Evolutionary conservation across 2,113 vertebrate species (phyloP), one percentile per base, ranked within the genome.

Genomic region (Sarotherodon lohbergeri): DNA sequence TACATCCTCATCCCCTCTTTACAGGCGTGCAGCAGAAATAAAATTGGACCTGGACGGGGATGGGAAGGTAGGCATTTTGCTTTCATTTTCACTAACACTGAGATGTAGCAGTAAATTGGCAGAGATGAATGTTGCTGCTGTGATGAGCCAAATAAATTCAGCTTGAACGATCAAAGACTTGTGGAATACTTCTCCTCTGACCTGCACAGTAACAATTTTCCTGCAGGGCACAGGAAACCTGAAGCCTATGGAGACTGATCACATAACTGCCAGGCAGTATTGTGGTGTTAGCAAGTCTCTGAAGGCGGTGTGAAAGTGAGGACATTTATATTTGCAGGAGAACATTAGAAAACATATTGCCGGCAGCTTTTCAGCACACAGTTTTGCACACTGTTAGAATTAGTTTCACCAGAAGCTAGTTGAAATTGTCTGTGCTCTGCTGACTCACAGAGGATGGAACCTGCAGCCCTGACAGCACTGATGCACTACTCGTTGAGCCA

Each of bases 51-150:
- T 39, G 82, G 56, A 82, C 63, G 27, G n/a, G 41, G 80, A 90
- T 66, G 54, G 73, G 84, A 87, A 90, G 90, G 92, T 91, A 89
- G 59, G 89, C 54, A 80, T 52, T 34, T 27, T 78, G 43, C 27
- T 52, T 34, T 59, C n/a, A 24, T 83, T 50, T 61, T 73, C 24
- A 29, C 27, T 52, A 8, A 81, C 50, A 39, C 55, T 34, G 46
- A 78, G 3, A 12, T 63, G 13, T 84, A 54, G 19, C 63, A 55
- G 54, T 17, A 84, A 73, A 88, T 73, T 86, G 61, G 43, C 24
- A 79, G 39, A 54, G 71, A 52, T 83, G 11, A 81, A 46, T 50
- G 9, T 50, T 61, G 29, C 24, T 61, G 10, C 59, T 50, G 54
- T 27, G 22, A 63, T 63, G 48, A 41, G 32, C 43, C 66, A 78